phyloP scores from a whole-genome alignment of 2,888 invertebrate species.

The Sycophila texana region DNA sequence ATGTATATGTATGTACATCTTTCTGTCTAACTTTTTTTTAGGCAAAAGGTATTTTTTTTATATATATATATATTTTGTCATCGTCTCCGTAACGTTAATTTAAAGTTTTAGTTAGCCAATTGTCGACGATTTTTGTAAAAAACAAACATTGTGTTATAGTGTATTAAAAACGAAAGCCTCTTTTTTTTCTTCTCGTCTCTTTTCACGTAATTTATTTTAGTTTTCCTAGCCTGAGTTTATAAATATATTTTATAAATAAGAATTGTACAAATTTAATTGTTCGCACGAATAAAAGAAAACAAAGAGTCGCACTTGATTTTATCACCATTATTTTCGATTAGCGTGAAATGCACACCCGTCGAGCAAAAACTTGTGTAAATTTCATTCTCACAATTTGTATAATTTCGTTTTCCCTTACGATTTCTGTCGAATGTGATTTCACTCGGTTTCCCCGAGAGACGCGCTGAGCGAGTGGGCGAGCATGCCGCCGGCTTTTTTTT shows the following conservation, averaged over 20 bases:
- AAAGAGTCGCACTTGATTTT: conserved; percentile 45
- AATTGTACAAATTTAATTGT: conserved; percentile 56
- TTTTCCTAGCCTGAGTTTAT: conserved; percentile 49
- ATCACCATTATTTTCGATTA: conserved; percentile 8
- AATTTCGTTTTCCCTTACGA: conserved; percentile 6
- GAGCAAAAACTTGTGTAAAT: neutral
- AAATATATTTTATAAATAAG: conserved; percentile 49
- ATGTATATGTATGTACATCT: neutral
- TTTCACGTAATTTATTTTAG: conserved; percentile 55
- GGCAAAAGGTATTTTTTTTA: conserved; percentile 43
- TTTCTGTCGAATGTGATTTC: conserved; percentile 44
- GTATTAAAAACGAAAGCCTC: conserved; percentile 36
- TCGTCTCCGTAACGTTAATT: conserved; percentile 35
- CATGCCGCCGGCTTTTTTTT: conserved; percentile 35
- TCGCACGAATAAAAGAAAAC: conserved; percentile 52
- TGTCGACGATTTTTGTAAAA: conserved; percentile 52
- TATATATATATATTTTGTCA: conserved; percentile 44
- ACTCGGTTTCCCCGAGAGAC: conserved; percentile 41
- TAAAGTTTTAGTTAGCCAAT: conserved; percentile 52
- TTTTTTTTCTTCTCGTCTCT: conserved; percentile 32
- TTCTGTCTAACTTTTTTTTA: conserved; percentile 40
- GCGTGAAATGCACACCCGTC: too few species aligned
- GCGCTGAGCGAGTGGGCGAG: conserved; percentile 11
- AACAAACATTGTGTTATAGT: conserved; percentile 53
- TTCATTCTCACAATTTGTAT: conserved; percentile 20